These are phyloP conservation scores for Puffinus mauretanicus DNA, from an alignment of 2,113 vertebrate species.

Conservation along the genomic window DNA sequence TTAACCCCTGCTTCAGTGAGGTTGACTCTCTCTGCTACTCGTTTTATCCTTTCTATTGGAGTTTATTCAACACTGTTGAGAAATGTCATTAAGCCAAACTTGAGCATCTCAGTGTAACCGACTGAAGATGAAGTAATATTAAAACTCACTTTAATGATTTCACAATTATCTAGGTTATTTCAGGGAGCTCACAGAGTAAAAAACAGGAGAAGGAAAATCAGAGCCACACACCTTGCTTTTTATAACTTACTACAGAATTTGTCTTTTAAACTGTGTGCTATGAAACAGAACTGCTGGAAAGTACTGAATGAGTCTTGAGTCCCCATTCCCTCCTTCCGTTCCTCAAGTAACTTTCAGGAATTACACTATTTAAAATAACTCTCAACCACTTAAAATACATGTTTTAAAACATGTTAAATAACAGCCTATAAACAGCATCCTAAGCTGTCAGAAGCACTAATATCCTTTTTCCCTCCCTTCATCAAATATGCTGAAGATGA, in stretches of 20 bases:
- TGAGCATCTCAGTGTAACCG: neutral
- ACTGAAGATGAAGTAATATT: neutral
- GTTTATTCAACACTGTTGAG: constrained; percentile 34
- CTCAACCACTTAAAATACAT: neutral
- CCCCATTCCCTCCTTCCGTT: neutral
- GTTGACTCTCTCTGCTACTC: neutral
- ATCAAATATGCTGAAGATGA: neutral
- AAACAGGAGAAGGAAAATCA: neutral
- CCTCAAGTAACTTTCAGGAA: neutral
- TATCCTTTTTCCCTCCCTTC: neutral
- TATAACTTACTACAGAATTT: neutral
- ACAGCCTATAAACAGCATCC: neutral
- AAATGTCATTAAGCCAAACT: neutral
- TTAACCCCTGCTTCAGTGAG: neutral
- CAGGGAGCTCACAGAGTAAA: neutral
- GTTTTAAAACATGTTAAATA: neutral
- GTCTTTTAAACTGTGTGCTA: neutral
- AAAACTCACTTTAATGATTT: neutral
- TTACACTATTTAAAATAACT: neutral
- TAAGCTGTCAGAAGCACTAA: neutral
- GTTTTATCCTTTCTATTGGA: neutral
- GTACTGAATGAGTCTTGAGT: neutral
- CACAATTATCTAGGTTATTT: neutral
- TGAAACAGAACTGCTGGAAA: neutral
- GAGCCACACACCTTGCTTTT: neutral